These are phyloP conservation scores for Tachysurus vachellii DNA, from an alignment of 2,113 vertebrate species.

Conservation along the genomic window DNA sequence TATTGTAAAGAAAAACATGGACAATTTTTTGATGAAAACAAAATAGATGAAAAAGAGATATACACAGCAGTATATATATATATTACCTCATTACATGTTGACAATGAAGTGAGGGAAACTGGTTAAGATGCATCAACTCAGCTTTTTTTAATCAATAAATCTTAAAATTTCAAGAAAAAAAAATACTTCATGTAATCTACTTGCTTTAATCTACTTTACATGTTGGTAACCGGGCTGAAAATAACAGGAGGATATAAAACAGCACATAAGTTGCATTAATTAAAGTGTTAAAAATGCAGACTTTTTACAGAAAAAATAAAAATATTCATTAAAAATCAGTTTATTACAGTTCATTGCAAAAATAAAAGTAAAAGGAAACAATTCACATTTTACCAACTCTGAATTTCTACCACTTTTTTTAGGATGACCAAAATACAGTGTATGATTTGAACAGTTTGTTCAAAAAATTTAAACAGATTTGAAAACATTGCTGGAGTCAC, in stretches of 20 bases:
- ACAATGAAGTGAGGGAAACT: background rate
- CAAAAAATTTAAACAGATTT: slow-evolving; percentile 32
- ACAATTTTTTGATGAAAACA: too few relatives aligned
- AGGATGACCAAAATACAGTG: background rate
- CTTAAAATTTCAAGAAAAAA: background rate
- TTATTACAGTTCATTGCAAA: background rate
- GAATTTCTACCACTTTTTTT: background rate
- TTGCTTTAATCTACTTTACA: background rate
- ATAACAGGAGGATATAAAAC: background rate
- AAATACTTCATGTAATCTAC: background rate
- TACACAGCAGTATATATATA: background rate
- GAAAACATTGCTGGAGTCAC: slow-evolving; percentile 16
- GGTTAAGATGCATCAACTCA: background rate
- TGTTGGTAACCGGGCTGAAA: background rate
- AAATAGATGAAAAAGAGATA: background rate
- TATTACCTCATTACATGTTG: background rate
- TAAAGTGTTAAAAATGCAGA: background rate
- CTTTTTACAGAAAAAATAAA: background rate
- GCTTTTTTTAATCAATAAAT: background rate
- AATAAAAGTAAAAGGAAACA: background rate
- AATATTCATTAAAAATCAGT: background rate
- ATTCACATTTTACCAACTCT: background rate
- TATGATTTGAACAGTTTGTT: slow-evolving; percentile 8
- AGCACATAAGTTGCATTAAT: background rate
- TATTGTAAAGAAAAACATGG: background rate